Conservation (phyloP, 2,888 invertebrate species). For the Operophtera brumata region DNA sequence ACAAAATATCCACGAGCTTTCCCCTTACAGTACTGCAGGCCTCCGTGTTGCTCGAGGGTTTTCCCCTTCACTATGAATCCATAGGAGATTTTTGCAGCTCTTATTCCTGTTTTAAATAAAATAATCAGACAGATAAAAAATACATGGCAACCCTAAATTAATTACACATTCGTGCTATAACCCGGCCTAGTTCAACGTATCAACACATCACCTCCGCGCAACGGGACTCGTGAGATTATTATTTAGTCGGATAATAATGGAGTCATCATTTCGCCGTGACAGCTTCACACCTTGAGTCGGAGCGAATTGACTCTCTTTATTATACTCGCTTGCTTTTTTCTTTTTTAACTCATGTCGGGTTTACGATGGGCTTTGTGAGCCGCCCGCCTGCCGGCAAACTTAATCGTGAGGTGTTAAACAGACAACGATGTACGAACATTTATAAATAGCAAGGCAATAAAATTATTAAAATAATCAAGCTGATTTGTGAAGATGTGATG, state of each 20-base stretch:
- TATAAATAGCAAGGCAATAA: conserved; percentile 60
- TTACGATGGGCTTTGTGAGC: conserved; percentile 67
- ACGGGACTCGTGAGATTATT: conserved; percentile 64
- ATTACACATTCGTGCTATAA: conserved; percentile 44
- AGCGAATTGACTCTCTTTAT: conserved; percentile 73
- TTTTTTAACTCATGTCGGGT: conserved; percentile 59
- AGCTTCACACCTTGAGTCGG: conserved; percentile 77
- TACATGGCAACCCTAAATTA: conserved; percentile 48
- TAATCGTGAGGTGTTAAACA: conserved; percentile 68
- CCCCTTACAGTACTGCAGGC: too few species aligned
- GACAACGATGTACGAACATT: conserved; percentile 60
- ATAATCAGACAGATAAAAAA: conserved; percentile 20
- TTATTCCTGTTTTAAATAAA: too few species aligned
- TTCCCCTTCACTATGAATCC: too few species aligned
- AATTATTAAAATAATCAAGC: conserved; percentile 61
- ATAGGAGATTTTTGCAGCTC: too few species aligned
- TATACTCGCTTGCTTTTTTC: conserved; percentile 52
- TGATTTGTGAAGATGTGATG: conserved; percentile 37
- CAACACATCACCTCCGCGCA: conserved; percentile 57
- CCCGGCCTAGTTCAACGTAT: conserved; percentile 53
- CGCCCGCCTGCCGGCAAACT: conserved; percentile 41
- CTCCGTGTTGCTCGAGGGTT: too few species aligned
- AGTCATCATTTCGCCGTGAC: conserved; percentile 77
- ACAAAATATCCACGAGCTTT: too few species aligned
- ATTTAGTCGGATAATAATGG: conserved; percentile 76